Base-by-base conservation (phyloP, 2,797 vertebrate genomes). In the Discoglossus pictus region DNA sequence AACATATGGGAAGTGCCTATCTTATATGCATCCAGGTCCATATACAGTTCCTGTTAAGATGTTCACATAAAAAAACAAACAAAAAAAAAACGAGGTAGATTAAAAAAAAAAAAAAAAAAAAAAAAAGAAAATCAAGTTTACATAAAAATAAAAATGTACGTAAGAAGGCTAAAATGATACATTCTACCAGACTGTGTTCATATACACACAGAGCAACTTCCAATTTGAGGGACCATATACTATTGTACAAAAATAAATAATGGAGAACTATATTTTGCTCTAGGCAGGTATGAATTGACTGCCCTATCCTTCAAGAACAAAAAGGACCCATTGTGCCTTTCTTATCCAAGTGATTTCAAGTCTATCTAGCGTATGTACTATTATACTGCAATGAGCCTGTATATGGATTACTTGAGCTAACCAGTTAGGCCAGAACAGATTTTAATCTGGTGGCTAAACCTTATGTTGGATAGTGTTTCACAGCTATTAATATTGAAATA, bases 11-110 rank as follows among this genome's bases (percentile, higher is more conserved):
- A 60, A 61, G 74, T 69, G 50, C 73, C 76, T 61, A 40, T 69
- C 50, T 74, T 68, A 76, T 65, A 82, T 76, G 76, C 72, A 75
- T 48, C 18, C 75, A 72, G 67, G 64, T 82, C 74, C 68, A 74
- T 59, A 74, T 75, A 66, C 77, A 61, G 13, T n/a, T 55, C 31
- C 16, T 38, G 18, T 53, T 58, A 68, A 65, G 79, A 78, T 80
- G 66, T 76, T 77, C 77, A 74, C 74, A 79, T n/a, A n/a, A n/a
- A n/a, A n/a, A n/a, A n/a, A n/a, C n/a, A n/a, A n/a, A n/a, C n/a
- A n/a, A n/a, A n/a, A n/a, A 79, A 78, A 73, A 83, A 84, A 84
- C 61, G 82, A 86, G 84, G 84, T 86, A 86, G 83, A 81, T 84
- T 75, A 79, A 79, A 48, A 78, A 80, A 75, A 55, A 35, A 48